Evolutionary conservation across 2,888 invertebrate genomes (phyloP).

Genomic region (Diploptera punctata): DNA sequence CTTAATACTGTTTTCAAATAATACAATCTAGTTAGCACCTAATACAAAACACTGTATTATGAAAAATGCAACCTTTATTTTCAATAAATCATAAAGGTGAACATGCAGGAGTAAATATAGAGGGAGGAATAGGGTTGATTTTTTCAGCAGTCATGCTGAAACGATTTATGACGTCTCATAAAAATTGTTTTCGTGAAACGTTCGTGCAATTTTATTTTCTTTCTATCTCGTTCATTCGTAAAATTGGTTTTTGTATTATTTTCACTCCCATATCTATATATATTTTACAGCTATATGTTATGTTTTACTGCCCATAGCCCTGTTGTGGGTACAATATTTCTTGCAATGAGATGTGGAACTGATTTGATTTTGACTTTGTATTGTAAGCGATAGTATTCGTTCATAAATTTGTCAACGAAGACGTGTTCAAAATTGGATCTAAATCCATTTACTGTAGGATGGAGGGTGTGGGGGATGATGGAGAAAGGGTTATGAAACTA

Average conservation of each 20-base stretch:
- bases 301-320: neutral
- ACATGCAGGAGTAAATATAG: neutral
- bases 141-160: conserved; percentile 16
- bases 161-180: conserved; percentile 27
- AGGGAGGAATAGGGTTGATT: neutral
- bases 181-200: conserved; percentile 18
- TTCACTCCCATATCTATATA: neutral
- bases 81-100: conserved; percentile 22
- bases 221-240: conserved; percentile 10
- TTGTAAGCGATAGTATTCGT: neutral
- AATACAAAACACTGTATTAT: conserved; percentile 13
- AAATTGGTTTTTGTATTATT: conserved; percentile 26
- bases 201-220: conserved; percentile 22
- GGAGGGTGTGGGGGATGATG: neutral
- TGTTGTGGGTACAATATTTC: neutral
- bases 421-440: conserved; percentile 29
- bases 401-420: conserved; percentile 31
- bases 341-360: neutral
- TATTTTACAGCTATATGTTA: too few species aligned
- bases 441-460: conserved; percentile 27
- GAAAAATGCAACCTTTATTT: conserved; percentile 27
- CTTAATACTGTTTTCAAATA: too few species aligned
- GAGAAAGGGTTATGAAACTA: conserved; percentile 5
- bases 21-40: too few species aligned
- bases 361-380: conserved; percentile 28